Percentiles rank a stretch among this genome's conserved stretches.
phyloP scores from a whole-genome alignment of 2,888 invertebrate genomes.

The Hypselothyrea guttata region DNA sequence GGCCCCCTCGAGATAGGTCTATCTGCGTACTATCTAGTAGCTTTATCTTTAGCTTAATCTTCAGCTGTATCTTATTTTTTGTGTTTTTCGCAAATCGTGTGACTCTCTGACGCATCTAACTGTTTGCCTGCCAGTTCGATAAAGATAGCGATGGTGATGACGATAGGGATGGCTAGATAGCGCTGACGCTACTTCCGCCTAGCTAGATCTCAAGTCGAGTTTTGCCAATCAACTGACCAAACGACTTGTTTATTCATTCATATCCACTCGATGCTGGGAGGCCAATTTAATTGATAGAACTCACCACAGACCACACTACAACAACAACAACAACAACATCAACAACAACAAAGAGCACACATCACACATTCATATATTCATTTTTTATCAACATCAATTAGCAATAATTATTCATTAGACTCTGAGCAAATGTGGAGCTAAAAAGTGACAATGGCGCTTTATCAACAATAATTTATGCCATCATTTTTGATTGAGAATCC shows the following conservation, averaged over 20 bases:
- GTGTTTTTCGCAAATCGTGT: conserved; percentile 17
- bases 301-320: conserved; percentile 1
- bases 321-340: conserved; percentile 2
- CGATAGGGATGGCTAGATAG: conserved; percentile 25
- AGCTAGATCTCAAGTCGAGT: conserved; percentile 17
- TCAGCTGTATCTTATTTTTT: neutral
- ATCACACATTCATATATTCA: conserved; percentile 69
- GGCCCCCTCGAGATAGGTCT: neutral
- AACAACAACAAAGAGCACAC: conserved; percentile 5
- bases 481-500: conserved; percentile 18
- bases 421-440: conserved; percentile 5
- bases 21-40: neutral
- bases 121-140: conserved; percentile 27
- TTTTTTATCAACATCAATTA: conserved; percentile 75
- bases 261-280: conserved; percentile 40
- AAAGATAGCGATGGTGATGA: conserved; percentile 12
- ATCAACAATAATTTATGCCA: conserved; percentile 29
- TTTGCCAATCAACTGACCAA: conserved; percentile 59
- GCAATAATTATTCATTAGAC: conserved; percentile 75
- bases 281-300: conserved; percentile 71
- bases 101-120: conserved; percentile 51
- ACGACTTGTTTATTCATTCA: conserved; percentile 58
- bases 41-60: conserved; percentile 9
- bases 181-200: conserved; percentile 44
- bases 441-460: conserved; percentile 28